Percentiles rank a stretch among this genome's conserved stretches.
Evolutionary conservation across 2,113 vertebrate genomes (phyloP).

Genomic region (Oreochromis tanganicae): DNA sequence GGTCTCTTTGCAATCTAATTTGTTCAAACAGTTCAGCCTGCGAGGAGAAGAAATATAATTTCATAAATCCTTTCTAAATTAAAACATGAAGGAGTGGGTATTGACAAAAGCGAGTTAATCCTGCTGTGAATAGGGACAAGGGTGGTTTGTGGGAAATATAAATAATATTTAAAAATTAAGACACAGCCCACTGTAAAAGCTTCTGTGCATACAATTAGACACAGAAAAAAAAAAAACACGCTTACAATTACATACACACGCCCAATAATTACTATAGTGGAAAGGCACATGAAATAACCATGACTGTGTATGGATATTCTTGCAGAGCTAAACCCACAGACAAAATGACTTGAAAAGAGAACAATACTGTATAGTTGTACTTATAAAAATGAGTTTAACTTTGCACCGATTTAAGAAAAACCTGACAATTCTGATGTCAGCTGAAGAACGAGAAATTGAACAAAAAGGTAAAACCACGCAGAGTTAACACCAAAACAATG

Average conservation of each 20-base stretch:
- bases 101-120: constrained; percentile 41
- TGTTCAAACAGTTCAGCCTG: constrained; percentile 43
- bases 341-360: background rate
- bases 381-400: background rate
- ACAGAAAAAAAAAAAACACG: background rate
- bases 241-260: background rate
- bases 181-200: background rate
- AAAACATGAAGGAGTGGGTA: constrained; percentile 36
- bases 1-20: constrained; percentile 12
- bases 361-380: background rate
- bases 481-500: background rate
- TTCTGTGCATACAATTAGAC: background rate
- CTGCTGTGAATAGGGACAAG: constrained; percentile 36
- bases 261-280: background rate
- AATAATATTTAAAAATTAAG: constrained; percentile 24
- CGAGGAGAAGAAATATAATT: constrained; percentile 17
- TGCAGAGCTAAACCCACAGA: background rate
- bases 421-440: background rate
- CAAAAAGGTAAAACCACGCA: background rate
- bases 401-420: background rate
- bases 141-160: constrained; percentile 29
- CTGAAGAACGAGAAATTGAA: background rate
- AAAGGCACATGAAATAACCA: background rate
- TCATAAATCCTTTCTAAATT: constrained; percentile 58
- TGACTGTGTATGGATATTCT: background rate